These are phyloP conservation scores for Alethe castanea DNA, from an alignment of 2,113 vertebrate genomes.

Conservation along the genomic window DNA sequence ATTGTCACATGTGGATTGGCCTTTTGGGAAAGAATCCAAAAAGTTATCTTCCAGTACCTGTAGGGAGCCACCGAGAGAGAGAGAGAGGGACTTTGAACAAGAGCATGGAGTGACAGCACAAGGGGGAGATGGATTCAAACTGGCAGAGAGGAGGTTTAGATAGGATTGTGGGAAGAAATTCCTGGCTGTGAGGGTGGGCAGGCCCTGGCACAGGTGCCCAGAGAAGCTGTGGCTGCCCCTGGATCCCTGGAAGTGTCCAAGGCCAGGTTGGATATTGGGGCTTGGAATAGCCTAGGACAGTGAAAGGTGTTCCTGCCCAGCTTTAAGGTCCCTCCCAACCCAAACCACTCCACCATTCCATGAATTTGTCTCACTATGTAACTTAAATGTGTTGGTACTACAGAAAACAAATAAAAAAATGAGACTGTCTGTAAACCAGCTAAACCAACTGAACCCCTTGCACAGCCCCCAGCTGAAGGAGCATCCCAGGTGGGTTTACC, in stretches of 20 bases:
- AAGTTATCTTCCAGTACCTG: not conserved
- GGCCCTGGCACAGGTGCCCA: not conserved
- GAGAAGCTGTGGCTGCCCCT: not conserved
- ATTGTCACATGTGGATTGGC: not conserved
- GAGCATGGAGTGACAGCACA: not conserved
- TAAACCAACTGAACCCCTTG: not conserved
- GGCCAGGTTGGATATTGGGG: accelerated
- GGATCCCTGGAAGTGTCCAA: not conserved
- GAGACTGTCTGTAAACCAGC: not conserved
- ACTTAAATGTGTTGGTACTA: not conserved
- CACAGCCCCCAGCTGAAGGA: not conserved
- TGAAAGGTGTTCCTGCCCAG: not conserved
- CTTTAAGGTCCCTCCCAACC: not conserved
- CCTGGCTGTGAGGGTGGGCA: accelerated
- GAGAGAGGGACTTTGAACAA: not conserved
- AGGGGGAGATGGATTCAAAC: not conserved
- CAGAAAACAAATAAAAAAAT: not conserved
- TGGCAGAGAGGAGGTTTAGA: not conserved
- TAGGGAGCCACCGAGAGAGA: accelerated
- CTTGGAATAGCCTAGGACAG: accelerated
- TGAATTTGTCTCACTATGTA: not conserved
- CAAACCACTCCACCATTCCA: not conserved
- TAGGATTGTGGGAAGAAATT: not conserved
- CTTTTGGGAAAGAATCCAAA: not conserved
- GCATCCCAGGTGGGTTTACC: slow-evolving; percentile 67